A percentile compares a stretch with the other conserved stretches of the same genome.
Conservation (phyloP, 2,113 vertebrate genomes). For the Sebastes fasciatus region DNA sequence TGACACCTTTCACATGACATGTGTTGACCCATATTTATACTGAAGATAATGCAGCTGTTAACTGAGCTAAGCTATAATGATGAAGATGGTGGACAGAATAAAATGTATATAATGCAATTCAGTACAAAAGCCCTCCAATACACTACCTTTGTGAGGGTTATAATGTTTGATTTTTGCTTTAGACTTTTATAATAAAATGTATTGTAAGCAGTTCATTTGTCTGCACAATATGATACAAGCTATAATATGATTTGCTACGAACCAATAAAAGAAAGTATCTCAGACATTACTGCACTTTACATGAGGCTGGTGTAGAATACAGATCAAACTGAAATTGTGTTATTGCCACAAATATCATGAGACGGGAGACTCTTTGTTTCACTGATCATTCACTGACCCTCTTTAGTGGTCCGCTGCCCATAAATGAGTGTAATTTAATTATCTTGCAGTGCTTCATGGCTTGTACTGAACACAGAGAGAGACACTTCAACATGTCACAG, state of each 20-base stretch:
- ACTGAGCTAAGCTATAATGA: neutral
- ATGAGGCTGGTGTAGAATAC: too few species aligned
- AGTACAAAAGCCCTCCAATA: too few species aligned
- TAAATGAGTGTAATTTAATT: conserved; percentile 32
- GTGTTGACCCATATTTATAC: neutral
- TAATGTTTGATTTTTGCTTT: too few species aligned
- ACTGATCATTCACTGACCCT: neutral
- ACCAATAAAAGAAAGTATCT: neutral
- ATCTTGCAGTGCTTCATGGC: conserved; percentile 16
- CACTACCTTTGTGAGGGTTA: too few species aligned
- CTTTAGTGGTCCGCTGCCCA: neutral
- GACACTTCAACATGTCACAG: conserved; percentile 34
- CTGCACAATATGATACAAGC: neutral
- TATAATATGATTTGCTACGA: neutral
- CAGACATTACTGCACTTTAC: neutral
- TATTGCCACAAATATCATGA: too few species aligned
- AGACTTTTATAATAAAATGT: too few species aligned
- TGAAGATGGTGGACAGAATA: neutral
- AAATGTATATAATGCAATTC: neutral
- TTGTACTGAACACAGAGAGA: conserved; percentile 30
- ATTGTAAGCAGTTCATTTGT: neutral
- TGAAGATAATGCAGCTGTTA: neutral
- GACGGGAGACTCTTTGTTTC: neutral
- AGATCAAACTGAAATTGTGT: too few species aligned
- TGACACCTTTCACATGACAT: too few species aligned